A percentile compares a stretch with the other conserved stretches of the same genome.
Conservation (phyloP, 2,888 invertebrate genomes). For the Melanostoma mellinum region DNA sequence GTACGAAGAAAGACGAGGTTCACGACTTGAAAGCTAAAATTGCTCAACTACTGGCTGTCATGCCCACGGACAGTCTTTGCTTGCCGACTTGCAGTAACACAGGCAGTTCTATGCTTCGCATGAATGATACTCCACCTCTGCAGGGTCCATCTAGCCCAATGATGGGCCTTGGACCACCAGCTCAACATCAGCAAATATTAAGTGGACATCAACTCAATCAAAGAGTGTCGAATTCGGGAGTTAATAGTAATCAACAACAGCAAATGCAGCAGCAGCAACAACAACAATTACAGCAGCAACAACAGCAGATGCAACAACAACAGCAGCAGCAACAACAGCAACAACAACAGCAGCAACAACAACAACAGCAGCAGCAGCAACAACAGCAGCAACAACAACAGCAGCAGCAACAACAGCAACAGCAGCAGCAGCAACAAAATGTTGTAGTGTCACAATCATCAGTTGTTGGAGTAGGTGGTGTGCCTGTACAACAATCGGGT, state of each 20-base stretch:
- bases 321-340: conserved; percentile 74
- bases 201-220: conserved; percentile 76
- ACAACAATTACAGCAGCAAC: conserved; percentile 70
- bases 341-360: conserved; percentile 67
- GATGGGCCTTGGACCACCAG: conserved; percentile 77
- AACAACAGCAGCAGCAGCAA: conserved; percentile 65
- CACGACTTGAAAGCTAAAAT: conserved; percentile 94
- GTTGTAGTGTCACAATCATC: conserved; percentile 78
- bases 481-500: conserved; percentile 78
- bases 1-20: conserved; percentile 94
- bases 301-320: conserved; percentile 73
- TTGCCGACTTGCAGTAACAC: conserved; percentile 83
- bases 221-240: conserved; percentile 63
- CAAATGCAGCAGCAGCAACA: conserved; percentile 68
- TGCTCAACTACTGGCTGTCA: conserved; percentile 96
- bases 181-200: conserved; percentile 75
- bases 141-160: conserved; percentile 82
- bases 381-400: conserved; percentile 64
- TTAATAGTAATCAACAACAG: conserved; percentile 55
- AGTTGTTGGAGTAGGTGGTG: conserved; percentile 77
- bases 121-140: conserved; percentile 82
- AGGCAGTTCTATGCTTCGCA: conserved; percentile 85
- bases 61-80: conserved; percentile 86
- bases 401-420: conserved; percentile 69
- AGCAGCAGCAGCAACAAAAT: conserved; percentile 76